Conservation (phyloP, 2,888 invertebrate species). For the Osedax fenrisi region DNA sequence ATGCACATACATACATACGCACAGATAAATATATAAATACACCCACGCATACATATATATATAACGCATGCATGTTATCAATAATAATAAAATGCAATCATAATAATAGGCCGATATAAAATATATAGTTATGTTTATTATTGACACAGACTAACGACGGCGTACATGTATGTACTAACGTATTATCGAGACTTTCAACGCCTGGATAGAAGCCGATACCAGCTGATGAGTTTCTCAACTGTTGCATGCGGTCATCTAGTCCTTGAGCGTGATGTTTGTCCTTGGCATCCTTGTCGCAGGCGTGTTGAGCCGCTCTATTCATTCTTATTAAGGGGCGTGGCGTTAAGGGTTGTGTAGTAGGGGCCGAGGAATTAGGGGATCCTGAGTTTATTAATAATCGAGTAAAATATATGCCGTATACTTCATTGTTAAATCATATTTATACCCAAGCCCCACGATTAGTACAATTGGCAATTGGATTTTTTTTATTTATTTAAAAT, state of each 20-base stretch:
- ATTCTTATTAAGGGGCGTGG: constrained; percentile 39
- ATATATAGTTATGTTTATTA: too few relatives aligned
- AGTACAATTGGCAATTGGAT: too few relatives aligned
- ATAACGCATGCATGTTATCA: too few relatives aligned
- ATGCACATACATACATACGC: not conserved
- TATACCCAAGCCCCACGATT: too few relatives aligned
- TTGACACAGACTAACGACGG: too few relatives aligned
- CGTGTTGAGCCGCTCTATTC: constrained; percentile 56
- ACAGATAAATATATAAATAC: not conserved
- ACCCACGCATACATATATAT: not conserved
- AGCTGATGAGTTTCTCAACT: constrained; percentile 44
- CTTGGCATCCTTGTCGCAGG: constrained; percentile 73
- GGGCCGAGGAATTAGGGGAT: not conserved
- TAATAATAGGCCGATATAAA: too few relatives aligned
- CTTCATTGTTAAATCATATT: too few relatives aligned
- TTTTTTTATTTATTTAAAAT: too few relatives aligned
- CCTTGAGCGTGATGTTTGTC: constrained; percentile 70
- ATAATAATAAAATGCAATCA: too few relatives aligned
- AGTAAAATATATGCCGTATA: too few relatives aligned
- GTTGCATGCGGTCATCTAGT: constrained; percentile 50
- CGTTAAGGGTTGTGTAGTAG: not conserved
- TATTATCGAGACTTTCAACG: constrained; percentile 48
- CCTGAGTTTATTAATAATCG: too few relatives aligned
- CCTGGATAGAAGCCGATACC: constrained; percentile 49
- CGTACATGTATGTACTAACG: constrained; percentile 39